These are phyloP conservation scores for Catagonus wagneri DNA, from an alignment of 2,113 vertebrate genomes.

Conservation along the genomic window DNA sequence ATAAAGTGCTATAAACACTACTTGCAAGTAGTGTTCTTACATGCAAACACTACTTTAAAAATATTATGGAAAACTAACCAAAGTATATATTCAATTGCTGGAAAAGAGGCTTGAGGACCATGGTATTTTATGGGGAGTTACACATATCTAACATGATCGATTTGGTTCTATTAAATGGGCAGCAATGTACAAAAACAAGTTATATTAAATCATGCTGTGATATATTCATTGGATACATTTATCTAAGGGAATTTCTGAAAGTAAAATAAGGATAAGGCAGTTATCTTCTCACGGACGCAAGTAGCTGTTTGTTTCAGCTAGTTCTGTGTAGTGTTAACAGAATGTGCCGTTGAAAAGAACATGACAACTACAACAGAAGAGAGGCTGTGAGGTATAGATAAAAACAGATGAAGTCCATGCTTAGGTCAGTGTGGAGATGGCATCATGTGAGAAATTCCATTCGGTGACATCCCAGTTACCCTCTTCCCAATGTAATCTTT, in stretches of 20 bases:
- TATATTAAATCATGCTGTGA: background rate
- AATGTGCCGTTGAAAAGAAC: background rate
- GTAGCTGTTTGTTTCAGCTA: background rate
- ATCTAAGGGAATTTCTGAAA: background rate
- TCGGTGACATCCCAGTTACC: background rate
- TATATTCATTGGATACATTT: background rate
- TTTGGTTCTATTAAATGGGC: background rate
- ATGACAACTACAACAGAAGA: background rate
- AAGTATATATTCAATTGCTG: background rate
- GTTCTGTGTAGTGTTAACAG: background rate
- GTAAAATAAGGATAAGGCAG: background rate
- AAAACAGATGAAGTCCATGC: background rate
- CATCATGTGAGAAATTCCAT: background rate
- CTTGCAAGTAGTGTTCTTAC: no score
- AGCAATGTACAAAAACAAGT: background rate
- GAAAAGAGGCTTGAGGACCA: background rate
- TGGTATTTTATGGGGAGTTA: background rate
- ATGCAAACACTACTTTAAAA: background rate
- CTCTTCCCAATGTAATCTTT: conserved; percentile 26
- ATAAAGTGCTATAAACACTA: no score
- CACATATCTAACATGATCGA: background rate
- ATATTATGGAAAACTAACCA: background rate
- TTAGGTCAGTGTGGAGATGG: background rate
- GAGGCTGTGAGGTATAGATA: background rate
- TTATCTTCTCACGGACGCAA: conserved; percentile 1